Base-by-base conservation (phyloP, 2,888 invertebrate species). In the Fissipunctia ypsillon region DNA sequence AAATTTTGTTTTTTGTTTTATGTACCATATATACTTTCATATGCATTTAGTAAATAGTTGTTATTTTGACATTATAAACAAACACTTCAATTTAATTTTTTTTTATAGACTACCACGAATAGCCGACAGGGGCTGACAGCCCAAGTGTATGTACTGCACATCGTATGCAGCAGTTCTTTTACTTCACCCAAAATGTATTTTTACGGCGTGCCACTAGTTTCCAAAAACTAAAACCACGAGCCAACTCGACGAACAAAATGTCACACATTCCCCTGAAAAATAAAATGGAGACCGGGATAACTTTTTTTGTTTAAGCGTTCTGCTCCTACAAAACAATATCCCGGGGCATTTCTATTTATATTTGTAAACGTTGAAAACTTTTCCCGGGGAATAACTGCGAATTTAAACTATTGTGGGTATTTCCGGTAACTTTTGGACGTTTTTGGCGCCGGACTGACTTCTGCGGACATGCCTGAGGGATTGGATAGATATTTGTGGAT, bases 331-430 rank as follows among this genome's bases (percentile, higher is more conserved):
- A 74, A 84, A 80, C 77, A 84, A 80, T 77, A 84, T 73, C 43
- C 65, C 50, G 22, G 4, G 31, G 70, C 60, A 38, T 70, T 84
- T 57, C 73, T 78, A 81, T 81, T 84, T 84, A 83, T 83, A 71
- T 85, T 78, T 81, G 74, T 81, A 73, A 76, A 74, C 64, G 76
- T 52, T 69, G 76, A 65, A 83, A 83, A 81, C 25, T 81, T 75
- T 61, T 41, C 12, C 16, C 12, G 56, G 41, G 63, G 35, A 77
- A 81, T 79, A 73, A 77, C 78, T 73, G 57, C 12, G 60, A 73
- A 68, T 75, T 78, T 41, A 60, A 72, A 78, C 76, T 76, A 66
- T 79, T 85, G 79, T 76, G 60, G 59, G 65, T 14, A 19, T 69
- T 56, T 63, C 16, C 50, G 43, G n/a, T n/a, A 72, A 81, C 48